A percentile compares a stretch with the other conserved stretches of the same genome.
Evolutionary conservation across 2,888 invertebrate genomes (phyloP).

Genomic region (Acrobeloides nanus): DNA sequence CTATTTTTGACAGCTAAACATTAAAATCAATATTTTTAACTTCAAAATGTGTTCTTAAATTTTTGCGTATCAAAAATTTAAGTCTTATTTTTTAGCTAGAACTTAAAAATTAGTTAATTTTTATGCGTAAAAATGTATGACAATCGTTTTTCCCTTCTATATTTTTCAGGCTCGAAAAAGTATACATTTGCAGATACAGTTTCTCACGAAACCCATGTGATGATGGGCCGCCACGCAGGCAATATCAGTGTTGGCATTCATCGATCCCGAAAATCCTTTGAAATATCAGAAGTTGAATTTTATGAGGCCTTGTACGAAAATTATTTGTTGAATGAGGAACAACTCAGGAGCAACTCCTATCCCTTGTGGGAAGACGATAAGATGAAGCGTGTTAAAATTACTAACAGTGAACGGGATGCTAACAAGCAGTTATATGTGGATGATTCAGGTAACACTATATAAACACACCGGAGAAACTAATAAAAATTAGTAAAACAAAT

Average conservation of each 20-base stretch:
- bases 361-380: constrained; percentile 21
- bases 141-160: too few species aligned
- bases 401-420: constrained; percentile 4
- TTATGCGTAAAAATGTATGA: too few species aligned
- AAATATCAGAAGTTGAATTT: constrained; percentile 24
- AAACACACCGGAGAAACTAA: too few species aligned
- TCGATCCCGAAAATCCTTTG: too few species aligned
- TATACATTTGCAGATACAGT: too few species aligned
- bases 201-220: constrained; percentile 30
- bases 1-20: constrained; percentile 2
- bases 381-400: constrained; percentile 11
- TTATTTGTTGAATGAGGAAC: constrained; percentile 28
- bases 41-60: too few species aligned
- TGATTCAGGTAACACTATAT: constrained; percentile 25
- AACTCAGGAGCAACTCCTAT: constrained; percentile 32
- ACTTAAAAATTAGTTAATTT: too few species aligned
- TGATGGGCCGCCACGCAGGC: constrained; percentile 23
- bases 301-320: constrained; percentile 19
- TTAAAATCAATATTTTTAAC: not conserved
- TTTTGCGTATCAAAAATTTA: too few species aligned
- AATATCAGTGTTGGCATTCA: constrained; percentile 22
- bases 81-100: too few species aligned
- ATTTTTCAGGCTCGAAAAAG: too few species aligned
- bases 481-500: too few species aligned
- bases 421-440: constrained; percentile 20